Percentiles rank a stretch among this genome's conserved stretches.
Evolutionary conservation across 2,113 vertebrate species (phyloP).

Genomic region (Myotis brandtii): DNA sequence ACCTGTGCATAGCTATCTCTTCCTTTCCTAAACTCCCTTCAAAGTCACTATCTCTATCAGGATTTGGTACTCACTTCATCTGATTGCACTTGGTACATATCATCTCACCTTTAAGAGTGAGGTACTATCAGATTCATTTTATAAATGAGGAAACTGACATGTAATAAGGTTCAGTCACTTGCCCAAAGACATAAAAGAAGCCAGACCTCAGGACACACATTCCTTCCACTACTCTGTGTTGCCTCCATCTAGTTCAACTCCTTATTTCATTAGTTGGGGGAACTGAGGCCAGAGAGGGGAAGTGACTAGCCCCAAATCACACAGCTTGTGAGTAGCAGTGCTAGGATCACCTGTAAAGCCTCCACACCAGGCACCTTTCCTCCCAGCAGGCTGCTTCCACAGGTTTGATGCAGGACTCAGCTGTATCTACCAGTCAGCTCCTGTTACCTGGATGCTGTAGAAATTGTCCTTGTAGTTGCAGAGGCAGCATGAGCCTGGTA

Average conservation of each 20-base stretch:
- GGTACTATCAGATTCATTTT: background rate
- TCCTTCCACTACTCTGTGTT: background rate
- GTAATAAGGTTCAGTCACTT: background rate
- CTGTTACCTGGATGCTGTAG: background rate
- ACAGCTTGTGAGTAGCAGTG: background rate
- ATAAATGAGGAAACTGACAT: background rate
- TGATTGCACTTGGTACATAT: background rate
- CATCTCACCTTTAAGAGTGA: background rate
- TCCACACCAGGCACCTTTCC: background rate
- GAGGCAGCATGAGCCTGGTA: slow-evolving; percentile 4
- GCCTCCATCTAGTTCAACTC: background rate
- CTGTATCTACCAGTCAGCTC: background rate
- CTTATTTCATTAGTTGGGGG: background rate
- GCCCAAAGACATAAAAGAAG: background rate
- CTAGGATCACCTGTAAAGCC: background rate
- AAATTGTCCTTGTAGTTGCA: background rate
- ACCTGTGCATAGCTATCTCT: background rate
- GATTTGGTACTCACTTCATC: background rate
- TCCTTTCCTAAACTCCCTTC: background rate
- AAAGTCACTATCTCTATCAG: background rate
- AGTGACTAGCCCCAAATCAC: background rate
- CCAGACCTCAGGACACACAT: background rate
- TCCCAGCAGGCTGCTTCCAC: background rate
- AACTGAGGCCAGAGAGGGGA: background rate
- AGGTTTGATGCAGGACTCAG: background rate